These are phyloP conservation scores for Hemichromis elongatus DNA, from an alignment of 2,113 vertebrate genomes.

Conservation along the genomic window DNA sequence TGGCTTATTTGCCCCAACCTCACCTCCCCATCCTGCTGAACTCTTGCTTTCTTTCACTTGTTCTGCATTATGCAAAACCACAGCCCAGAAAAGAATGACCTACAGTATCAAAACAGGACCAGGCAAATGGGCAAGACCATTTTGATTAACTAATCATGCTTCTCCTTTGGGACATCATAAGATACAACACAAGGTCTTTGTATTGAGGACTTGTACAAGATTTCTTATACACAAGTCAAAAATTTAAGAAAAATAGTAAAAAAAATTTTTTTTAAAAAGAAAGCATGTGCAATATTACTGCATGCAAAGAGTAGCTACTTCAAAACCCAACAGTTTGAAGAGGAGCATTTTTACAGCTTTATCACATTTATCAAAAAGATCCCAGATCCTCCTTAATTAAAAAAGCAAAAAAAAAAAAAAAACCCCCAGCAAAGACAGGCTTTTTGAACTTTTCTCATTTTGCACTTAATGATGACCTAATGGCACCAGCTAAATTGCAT, in stretches of 20 bases:
- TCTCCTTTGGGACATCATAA: neutral
- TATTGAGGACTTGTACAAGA: neutral
- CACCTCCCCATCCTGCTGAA: neutral
- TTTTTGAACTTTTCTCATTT: neutral
- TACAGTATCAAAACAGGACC: neutral
- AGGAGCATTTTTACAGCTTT: neutral
- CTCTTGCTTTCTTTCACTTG: neutral
- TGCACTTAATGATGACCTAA: neutral
- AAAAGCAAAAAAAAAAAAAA: neutral
- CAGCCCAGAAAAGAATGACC: neutral
- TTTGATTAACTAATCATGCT: neutral
- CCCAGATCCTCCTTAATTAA: neutral
- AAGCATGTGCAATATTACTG: neutral
- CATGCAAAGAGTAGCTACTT: neutral
- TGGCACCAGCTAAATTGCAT: conserved; percentile 5
- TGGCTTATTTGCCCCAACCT: conserved; percentile 29
- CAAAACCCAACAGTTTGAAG: neutral
- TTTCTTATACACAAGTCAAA: neutral
- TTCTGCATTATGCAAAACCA: neutral
- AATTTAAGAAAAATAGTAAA: neutral
- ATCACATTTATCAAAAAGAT: neutral
- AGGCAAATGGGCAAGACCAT: neutral
- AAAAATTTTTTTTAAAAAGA: neutral
- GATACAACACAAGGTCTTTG: neutral
- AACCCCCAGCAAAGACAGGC: fast-evolving